These are phyloP conservation scores for Dione juno DNA, from an alignment of 2,888 invertebrate species.

Conservation along the genomic window DNA sequence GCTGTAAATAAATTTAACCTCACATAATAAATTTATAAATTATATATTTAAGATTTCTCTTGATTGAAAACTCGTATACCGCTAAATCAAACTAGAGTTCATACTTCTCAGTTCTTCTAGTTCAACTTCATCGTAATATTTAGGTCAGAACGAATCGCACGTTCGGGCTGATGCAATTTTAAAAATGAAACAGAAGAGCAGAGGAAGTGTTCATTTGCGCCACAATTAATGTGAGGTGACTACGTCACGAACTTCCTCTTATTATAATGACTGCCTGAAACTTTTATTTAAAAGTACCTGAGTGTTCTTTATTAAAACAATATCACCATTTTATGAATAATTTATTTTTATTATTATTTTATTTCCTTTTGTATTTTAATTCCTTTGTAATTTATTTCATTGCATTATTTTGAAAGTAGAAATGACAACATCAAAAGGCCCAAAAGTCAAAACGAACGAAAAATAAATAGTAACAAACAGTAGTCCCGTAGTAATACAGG, in stretches of 20 bases:
- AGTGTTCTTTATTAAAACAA: conserved; percentile 11
- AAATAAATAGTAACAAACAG: too few species aligned
- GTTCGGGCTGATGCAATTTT: conserved; percentile 59
- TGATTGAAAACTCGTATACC: conserved; percentile 32
- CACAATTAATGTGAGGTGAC: conserved; percentile 51
- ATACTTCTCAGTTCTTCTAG: conserved; percentile 42
- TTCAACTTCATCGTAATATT: conserved; percentile 57
- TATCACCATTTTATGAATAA: not conserved
- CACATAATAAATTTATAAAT: not conserved
- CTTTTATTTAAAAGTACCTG: conserved; percentile 13
- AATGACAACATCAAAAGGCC: not conserved
- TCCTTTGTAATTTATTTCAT: too few species aligned
- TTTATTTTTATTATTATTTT: not conserved
- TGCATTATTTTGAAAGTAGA: not conserved
- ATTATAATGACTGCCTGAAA: conserved; percentile 26
- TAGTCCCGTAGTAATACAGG: too few species aligned
- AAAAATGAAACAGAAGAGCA: conserved; percentile 56
- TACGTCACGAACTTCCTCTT: conserved; percentile 34
- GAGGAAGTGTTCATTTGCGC: conserved; percentile 58
- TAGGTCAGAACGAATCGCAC: conserved; percentile 61
- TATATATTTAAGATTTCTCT: conserved; percentile 10
- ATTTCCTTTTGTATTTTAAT: not conserved
- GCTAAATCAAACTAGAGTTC: conserved; percentile 45
- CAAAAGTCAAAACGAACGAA: too few species aligned
- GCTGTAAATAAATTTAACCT: conserved; percentile 7